A percentile compares a stretch with the other conserved stretches of the same genome.
Evolutionary conservation across 2,113 vertebrate species (phyloP).

Genomic region (Gopherus flavomarginatus): DNA sequence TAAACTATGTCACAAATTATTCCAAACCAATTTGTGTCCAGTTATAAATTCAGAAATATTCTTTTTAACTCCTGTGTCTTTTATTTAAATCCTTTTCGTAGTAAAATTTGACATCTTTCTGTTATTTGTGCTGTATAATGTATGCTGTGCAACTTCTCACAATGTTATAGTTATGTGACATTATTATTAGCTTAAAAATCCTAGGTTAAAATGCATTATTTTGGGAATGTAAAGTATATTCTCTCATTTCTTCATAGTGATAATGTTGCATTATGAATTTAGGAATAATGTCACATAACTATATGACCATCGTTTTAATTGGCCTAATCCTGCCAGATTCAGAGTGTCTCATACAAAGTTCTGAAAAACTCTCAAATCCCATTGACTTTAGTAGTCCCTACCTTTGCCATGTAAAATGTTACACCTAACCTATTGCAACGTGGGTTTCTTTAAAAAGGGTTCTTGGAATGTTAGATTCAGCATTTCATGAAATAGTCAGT

Average conservation of each 20-base stretch:
- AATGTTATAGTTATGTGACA: neutral
- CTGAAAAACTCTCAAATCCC: slow-evolving; percentile 17
- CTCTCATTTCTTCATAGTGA: neutral
- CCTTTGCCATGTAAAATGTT: slow-evolving; percentile 32
- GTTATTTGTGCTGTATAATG: slow-evolving; percentile 28
- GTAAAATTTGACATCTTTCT: slow-evolving; percentile 60
- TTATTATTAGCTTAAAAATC: slow-evolving; percentile 43
- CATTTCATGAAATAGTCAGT: neutral
- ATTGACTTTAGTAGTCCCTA: fast-evolving
- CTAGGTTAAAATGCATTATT: slow-evolving; percentile 62
- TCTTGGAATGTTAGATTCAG: neutral
- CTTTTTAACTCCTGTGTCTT: slow-evolving; percentile 1
- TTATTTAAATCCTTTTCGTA: slow-evolving; percentile 52
- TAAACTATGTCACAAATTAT: neutral
- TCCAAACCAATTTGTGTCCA: slow-evolving; percentile 24
- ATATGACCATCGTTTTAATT: neutral
- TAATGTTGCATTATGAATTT: neutral
- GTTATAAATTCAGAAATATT: neutral
- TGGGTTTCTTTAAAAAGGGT: neutral
- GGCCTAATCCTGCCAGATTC: slow-evolving; percentile 52
- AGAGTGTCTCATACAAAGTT: slow-evolving; percentile 42
- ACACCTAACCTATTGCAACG: neutral
- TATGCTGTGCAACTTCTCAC: neutral
- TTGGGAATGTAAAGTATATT: slow-evolving; percentile 50
- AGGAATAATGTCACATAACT: slow-evolving; percentile 19